These are phyloP conservation scores for Vanessa atalanta DNA, from an alignment of 1,140 invertebrate species.

Conservation along the genomic window DNA sequence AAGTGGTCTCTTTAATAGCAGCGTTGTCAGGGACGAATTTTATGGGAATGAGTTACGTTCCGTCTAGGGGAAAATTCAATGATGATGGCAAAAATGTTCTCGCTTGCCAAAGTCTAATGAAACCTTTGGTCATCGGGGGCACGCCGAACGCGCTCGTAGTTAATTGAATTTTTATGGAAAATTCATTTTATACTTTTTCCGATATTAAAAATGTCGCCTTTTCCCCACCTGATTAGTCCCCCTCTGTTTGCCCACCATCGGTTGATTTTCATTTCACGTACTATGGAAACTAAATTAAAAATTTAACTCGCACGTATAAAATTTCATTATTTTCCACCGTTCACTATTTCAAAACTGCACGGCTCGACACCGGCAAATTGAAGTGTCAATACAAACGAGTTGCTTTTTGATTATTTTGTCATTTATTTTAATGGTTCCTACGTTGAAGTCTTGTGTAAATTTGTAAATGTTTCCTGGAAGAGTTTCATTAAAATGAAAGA, in stretches of 20 bases:
- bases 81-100: conserved; percentile 24
- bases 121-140: conserved; percentile 31
- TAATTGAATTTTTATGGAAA: conserved; percentile 30
- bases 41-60: conserved; percentile 13
- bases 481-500: not conserved
- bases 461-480: not conserved
- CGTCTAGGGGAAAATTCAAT: conserved; percentile 24
- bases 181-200: conserved; percentile 2
- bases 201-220: not conserved
- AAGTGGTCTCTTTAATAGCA: conserved; percentile 1
- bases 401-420: conserved; percentile 10
- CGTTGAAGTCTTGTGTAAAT: conserved; percentile 4
- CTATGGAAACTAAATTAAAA: not conserved
- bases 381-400: conserved; percentile 6
- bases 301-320: not conserved
- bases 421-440: conserved; percentile 1
- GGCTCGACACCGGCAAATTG: conserved; percentile 9
- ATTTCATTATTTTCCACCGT: conserved; percentile 2
- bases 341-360: conserved; percentile 6
- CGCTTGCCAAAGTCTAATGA: conserved; percentile 31
- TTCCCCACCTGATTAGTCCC: not conserved
- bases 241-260: not conserved
- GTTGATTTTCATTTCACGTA: not conserved
- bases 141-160: conserved; percentile 9
- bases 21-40: not conserved